Evolutionary conservation across 2,797 vertebrate genomes (phyloP), one percentile per base, ranked within the genome.

Genomic region (Tauraco hartlaubi): DNA sequence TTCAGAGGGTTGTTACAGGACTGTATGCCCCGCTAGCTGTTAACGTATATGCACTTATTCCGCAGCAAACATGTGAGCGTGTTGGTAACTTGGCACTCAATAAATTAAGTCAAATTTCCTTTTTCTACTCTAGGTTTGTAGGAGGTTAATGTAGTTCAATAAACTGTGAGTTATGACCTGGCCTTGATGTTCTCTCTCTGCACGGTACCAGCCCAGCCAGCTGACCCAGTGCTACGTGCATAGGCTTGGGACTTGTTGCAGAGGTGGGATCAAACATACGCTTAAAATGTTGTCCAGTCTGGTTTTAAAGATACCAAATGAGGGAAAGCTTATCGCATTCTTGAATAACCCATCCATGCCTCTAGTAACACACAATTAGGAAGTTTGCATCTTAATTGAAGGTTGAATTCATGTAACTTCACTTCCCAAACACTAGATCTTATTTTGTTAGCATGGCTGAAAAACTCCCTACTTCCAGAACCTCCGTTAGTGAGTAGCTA

Each of bases 211-310:
- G 25, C 52, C 23, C 51, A 43, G 26, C 11, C 48, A 11, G 20
- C 55, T 39, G 56, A 75, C 12, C 26, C 15, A 5, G 43, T 1
- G 1, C 22, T 64, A 58, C 0, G 1, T 7, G 29, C 29, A 11
- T 1, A 5, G 43, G 49, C 44, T 16, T 64, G 71, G 71, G 51
- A 21, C 20, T 26, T 52, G 15, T 46, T 54, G n/a, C 46, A 25
- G 58, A 15, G 52, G 16, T 35, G 58, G 29, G 7, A 52, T 46
- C 28, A 59, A 52, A 26, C 18, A 12, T 33, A 5, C 11, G 33
- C 43, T 59, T 46, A 17, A 52, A 28, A 52, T 5, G 2, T 55
- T 49, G 16, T n/a, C 35, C 48, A 29, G 19, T 37, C 29, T n/a
- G 26, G 33, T 61, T 64, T 29, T 61, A 66, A 77, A 49, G 72